These are phyloP conservation scores for Enteromius anoplus DNA, from an alignment of 2,797 vertebrate genomes.

Conservation along the genomic window DNA sequence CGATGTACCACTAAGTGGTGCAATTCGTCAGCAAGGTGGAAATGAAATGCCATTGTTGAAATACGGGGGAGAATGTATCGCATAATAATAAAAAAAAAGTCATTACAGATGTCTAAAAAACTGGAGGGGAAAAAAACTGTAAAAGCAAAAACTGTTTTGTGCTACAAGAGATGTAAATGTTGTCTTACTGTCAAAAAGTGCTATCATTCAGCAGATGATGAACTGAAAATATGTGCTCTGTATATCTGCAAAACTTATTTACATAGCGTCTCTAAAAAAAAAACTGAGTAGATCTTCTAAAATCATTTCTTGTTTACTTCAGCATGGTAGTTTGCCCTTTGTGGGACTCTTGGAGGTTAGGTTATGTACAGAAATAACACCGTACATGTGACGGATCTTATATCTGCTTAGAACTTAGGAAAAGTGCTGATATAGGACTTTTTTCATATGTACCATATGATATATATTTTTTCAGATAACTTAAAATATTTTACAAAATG, in stretches of 20 bases:
- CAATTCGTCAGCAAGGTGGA: not conserved
- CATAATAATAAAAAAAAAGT: not conserved
- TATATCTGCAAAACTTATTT: not conserved
- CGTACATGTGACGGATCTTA: slow-evolving; percentile 12
- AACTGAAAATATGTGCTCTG: not conserved
- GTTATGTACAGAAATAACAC: slow-evolving; percentile 7
- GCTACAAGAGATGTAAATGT: not conserved
- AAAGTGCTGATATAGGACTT: slow-evolving; percentile 23
- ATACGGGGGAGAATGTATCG: not conserved
- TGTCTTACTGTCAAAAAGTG: not conserved
- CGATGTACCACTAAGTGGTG: slow-evolving; percentile 10
- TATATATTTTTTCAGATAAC: slow-evolving; percentile 19
- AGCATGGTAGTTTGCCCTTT: not conserved
- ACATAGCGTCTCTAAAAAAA: not conserved
- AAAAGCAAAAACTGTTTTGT: not conserved
- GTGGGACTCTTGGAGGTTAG: not conserved
- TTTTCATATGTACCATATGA: slow-evolving; percentile 25
- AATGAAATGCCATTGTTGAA: not conserved
- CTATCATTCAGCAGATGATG: not conserved
- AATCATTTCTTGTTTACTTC: slow-evolving; percentile 9
- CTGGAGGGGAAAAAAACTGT: not conserved
- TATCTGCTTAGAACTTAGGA: not conserved
- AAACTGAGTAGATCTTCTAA: not conserved
- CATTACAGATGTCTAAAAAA: not conserved
- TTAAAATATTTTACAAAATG: slow-evolving; percentile 17